Evolutionary conservation across 2,113 vertebrate genomes (phyloP).

Genomic region (Tragelaphus buxtoni): DNA sequence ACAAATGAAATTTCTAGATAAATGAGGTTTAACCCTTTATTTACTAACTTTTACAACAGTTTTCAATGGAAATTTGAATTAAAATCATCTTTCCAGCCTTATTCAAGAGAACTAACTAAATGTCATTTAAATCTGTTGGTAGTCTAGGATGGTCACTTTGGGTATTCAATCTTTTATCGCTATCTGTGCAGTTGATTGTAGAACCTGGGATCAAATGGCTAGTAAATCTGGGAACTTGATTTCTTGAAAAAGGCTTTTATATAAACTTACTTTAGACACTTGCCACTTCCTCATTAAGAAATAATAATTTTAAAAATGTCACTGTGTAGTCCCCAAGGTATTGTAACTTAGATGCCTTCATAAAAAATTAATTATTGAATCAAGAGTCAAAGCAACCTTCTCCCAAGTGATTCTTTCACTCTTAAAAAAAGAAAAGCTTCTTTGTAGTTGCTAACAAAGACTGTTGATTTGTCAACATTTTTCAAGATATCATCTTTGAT

Average conservation of each 20-base stretch:
- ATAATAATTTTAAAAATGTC: neutral
- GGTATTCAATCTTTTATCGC: neutral
- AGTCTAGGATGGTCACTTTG: neutral
- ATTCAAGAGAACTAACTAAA: neutral
- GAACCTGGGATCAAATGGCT: neutral
- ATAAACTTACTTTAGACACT: constrained; percentile 43
- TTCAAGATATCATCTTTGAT: neutral
- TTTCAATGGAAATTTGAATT: constrained; percentile 28
- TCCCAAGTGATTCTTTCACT: constrained; percentile 15
- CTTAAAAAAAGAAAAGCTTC: neutral
- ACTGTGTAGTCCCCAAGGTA: constrained; percentile 31
- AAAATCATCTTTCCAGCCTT: neutral
- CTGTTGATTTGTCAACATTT: neutral
- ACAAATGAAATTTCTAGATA: constrained; percentile 25
- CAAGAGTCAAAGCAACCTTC: constrained; percentile 16
- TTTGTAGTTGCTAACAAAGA: neutral
- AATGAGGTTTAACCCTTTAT: constrained; percentile 5
- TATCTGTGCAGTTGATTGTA: neutral
- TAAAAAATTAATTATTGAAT: constrained; percentile 58
- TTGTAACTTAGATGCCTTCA: constrained; percentile 50
- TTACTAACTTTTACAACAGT: constrained; percentile 26
- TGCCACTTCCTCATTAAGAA: constrained; percentile 51
- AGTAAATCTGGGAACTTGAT: constrained; percentile 1
- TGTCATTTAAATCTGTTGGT: constrained; percentile 1
- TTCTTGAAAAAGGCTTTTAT: constrained; percentile 24